Base-by-base conservation (phyloP, 2,797 vertebrate genomes). In the Mus spretus region DNA sequence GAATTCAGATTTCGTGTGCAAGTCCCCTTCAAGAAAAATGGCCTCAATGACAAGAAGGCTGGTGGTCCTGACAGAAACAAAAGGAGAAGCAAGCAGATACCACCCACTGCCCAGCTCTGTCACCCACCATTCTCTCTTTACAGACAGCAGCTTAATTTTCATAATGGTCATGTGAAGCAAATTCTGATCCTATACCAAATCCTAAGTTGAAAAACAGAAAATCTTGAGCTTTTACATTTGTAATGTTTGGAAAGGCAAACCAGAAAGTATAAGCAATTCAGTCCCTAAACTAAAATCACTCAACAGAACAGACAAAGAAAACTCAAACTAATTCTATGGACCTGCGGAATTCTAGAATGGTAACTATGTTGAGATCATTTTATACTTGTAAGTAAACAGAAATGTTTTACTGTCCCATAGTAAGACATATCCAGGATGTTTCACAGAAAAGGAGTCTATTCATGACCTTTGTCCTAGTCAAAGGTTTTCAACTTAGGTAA, bases 401-500 rank as follows among this genome's bases (percentile, higher is more conserved):
- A 67, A 78, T 3, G 28, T 96, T 34, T 57, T 74, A 57, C 88
- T 92, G 78, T 47, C 87, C n/a, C 75, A 37, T 47, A 90, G 96
- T 95, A 93, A 96, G n/a, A 83, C 31, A 78, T 93, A 80, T 86
- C 59, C 59, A 74, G 34, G 63, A 61, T 12, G 72, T 94, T 97
- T 95, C 72, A 94, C 67, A 75, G 86, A 95, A 90, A 87, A 37
- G 80, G 78, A 97, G 97, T 84, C 93, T 79, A 96, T 65, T 93
- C 79, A 94, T 79, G 15, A 20, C 84, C n/a, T 92, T 8, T 70
- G 89, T 57, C 12, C 4, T 19, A 80, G 17, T 89, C 5, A 40
- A 59, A 53, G 12, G 70, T 95, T 96, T 92, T 90, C 53, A 92
- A 93, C 72, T 94, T 92, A 97, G 93, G 15, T 86, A 55, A 96